Base-by-base conservation (phyloP, 1,140 invertebrate species). In the Caenorhabditis briggsae region DNA sequence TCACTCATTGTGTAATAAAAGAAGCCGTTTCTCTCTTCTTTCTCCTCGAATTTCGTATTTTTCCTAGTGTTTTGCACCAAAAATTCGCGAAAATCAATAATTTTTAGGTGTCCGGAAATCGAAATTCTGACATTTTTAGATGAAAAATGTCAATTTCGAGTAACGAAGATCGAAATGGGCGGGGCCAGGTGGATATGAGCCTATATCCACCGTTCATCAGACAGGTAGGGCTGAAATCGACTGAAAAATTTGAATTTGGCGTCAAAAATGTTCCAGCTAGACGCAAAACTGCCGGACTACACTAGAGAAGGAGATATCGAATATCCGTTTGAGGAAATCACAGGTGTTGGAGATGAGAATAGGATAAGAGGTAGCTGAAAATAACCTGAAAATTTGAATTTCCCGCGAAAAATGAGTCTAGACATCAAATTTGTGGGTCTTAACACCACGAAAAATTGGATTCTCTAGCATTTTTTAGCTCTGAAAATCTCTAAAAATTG, bases 291-390 rank as follows among this genome's bases (percentile, higher is more conserved):
- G 2, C 82, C 82, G 7, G 90, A 91, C 14, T 90, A 89, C 58
- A 85, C 87, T 53, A 53, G 84, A 33, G 90, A 90, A 83, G 90
- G 90, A n/a, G 90, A 91, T 59, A 91, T 91, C 61, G 91, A 92
- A 82, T 92, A 92, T 64, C 91, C 91, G 12, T 92, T 92, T 82
- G 91, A 92, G 78, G 91, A 92, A 18, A 89, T 87, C 18, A 87
- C 65, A 16, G 90, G 89, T 12, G 82, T 56, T 46, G 91, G 91
- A 2, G 91, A 92, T 88, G 91, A 92, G 53, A 92, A 92, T 55
- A 86, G 88, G 53, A 70, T 56, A 78, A 25, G 65, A 58, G 82
- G 86, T 87, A 83, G 8, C 11, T n/a, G 11, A 55, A 43, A n/a
- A 14, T 5, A 41, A 14, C 0, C 11, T 53, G 25, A 18, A 82